Evolutionary conservation across 2,797 vertebrate species (phyloP).

Genomic region (Oreonectes daqikongensis): DNA sequence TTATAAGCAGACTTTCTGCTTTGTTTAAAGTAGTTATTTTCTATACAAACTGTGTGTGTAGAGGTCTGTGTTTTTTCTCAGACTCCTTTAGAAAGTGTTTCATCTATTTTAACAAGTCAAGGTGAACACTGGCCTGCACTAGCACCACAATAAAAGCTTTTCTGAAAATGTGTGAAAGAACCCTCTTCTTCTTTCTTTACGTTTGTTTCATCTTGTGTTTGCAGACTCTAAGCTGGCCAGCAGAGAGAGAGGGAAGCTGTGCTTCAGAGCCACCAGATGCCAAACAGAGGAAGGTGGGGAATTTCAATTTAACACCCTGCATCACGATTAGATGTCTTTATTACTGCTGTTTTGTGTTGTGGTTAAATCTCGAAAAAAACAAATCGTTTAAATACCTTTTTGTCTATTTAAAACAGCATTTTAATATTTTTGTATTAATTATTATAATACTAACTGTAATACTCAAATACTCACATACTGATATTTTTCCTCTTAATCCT

Average conservation of each 20-base stretch:
- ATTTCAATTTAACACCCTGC: neutral
- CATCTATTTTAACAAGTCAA: neutral
- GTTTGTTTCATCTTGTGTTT: slow-evolving; percentile 11
- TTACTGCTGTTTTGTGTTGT: neutral
- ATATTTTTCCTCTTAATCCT: slow-evolving; percentile 35
- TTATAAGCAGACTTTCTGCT: neutral
- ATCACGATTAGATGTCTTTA: neutral
- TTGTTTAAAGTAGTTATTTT: slow-evolving; percentile 10
- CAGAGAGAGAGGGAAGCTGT: slow-evolving; percentile 91
- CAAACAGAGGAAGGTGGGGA: slow-evolving; percentile 80
- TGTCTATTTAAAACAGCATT: neutral
- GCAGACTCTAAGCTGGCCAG: slow-evolving; percentile 89
- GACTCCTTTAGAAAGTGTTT: neutral
- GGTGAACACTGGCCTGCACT: neutral
- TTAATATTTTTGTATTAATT: neutral
- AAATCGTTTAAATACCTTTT: neutral
- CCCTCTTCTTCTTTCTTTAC: neutral
- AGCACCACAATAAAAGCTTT: neutral
- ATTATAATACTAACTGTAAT: slow-evolving; percentile 33
- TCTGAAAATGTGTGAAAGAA: neutral
- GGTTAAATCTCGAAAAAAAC: neutral
- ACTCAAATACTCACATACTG: neutral
- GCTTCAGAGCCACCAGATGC: slow-evolving; percentile 89
- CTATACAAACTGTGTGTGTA: neutral
- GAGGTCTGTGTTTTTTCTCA: neutral